Evolutionary conservation across 2,113 vertebrate genomes (phyloP), one percentile per base, ranked within the genome.

Genomic region (Phrynosoma platyrhinos): DNA sequence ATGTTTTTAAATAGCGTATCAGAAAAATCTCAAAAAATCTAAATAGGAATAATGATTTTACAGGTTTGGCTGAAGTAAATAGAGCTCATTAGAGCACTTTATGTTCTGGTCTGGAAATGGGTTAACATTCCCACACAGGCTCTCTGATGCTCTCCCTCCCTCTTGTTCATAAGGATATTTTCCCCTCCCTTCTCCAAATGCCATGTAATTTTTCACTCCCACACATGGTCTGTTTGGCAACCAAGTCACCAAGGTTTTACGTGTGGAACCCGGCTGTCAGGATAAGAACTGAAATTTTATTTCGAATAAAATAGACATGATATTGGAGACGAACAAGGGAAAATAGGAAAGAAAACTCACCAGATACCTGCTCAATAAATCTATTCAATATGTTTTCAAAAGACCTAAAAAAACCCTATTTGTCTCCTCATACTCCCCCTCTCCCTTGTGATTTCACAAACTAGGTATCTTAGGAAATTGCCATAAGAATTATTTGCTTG

Each of bases 171-270:
- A 1, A 62, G 82, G 66, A 79, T 82, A 83, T 80, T 93, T 88
- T 30, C 47, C 21, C 52, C 78, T 5, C n/a, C 82, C 78, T 82
- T 12, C 68, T 78, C 77, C 9, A 47, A 82, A 86, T 89, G 88
- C 84, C 78, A 77, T 95, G 88, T 92, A 52, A 92, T 95, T 95
- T 95, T 88, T 92, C 87, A 93, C 94, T 92, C 94, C 94, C 85
- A 92, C 95, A 86, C 93, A 90, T 83, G 90, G 90, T 87, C 94
- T 94, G 95, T 93, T 94, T 92, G 81, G 91, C 85, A 94, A 92
- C 84, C 12, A 82, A 4, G 89, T 92, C 88, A 81, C 90, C 62
- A 89, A 93, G 92, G 92, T 91, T 94, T 91, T 47, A 52, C 93
- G 71, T 82, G 86, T 75, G 52, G 64, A 87, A 36, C 75, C 80